These are phyloP conservation scores for Columba guinea DNA, from an alignment of 2,797 vertebrate genomes.

Conservation along the genomic window DNA sequence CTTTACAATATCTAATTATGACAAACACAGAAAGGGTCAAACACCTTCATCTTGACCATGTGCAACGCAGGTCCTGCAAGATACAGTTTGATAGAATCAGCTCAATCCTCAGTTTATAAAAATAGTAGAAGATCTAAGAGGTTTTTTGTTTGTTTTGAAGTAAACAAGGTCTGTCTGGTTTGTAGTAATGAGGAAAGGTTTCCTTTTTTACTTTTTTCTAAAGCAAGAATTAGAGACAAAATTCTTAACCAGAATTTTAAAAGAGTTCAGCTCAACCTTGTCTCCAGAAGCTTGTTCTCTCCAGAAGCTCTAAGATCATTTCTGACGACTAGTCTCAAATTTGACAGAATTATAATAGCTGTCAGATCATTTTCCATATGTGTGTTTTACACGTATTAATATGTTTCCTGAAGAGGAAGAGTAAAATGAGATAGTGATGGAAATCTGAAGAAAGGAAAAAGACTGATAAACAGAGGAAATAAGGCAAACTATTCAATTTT, in stretches of 20 bases:
- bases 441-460: not conserved
- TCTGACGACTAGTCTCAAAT: not conserved
- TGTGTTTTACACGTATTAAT: not conserved
- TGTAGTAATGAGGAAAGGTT: not conserved
- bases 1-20: not conserved
- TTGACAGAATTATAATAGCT: not conserved
- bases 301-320: not conserved
- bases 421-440: not conserved
- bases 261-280: not conserved
- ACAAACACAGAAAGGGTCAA: not conserved
- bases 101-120: not conserved
- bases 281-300: not conserved
- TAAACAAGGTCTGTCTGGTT: not conserved
- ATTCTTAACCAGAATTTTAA: not conserved
- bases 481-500: not conserved
- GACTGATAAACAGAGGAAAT: not conserved
- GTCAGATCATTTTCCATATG: not conserved
- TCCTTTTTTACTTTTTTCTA: not conserved
- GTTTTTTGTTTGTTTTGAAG: not conserved
- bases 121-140: not conserved
- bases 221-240: not conserved
- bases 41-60: not conserved
- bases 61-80: not conserved
- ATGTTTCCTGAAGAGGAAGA: not conserved
- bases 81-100: not conserved